A percentile compares a stretch with the other conserved stretches of the same genome.
Evolutionary conservation across 2,888 invertebrate genomes (phyloP).

Genomic region (Macaria notata): DNA sequence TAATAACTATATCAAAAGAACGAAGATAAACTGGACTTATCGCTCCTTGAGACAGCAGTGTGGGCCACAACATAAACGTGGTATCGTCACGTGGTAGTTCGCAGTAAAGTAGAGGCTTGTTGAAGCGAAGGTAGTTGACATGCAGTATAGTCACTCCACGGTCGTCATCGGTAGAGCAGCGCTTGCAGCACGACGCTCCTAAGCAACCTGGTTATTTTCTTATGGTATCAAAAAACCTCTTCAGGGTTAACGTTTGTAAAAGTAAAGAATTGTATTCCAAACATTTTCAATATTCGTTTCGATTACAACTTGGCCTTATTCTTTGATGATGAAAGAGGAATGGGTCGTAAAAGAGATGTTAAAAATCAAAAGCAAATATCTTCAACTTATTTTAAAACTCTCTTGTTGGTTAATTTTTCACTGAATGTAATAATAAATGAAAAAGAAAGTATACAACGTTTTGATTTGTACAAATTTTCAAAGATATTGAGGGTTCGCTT

Average conservation of each 20-base stretch:
- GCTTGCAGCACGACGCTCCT: slow-evolving; percentile 70
- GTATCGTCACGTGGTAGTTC: slow-evolving; percentile 11
- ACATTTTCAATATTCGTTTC: too few relatives aligned
- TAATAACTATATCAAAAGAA: neutral
- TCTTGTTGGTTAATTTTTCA: too few relatives aligned
- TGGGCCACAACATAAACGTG: slow-evolving; percentile 4
- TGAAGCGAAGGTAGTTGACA: slow-evolving; percentile 33
- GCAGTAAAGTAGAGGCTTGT: slow-evolving; percentile 24
- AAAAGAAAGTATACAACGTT: too few relatives aligned
- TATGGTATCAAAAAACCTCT: slow-evolving; percentile 5
- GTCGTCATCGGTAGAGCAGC: slow-evolving; percentile 42
- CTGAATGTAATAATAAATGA: too few relatives aligned
- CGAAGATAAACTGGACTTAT: neutral
- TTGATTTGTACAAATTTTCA: too few relatives aligned
- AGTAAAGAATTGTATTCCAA: too few relatives aligned
- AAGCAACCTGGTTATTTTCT: slow-evolving; percentile 57
- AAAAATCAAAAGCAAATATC: neutral
- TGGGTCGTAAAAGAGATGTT: too few relatives aligned
- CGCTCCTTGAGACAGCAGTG: slow-evolving; percentile 2
- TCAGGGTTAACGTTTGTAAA: too few relatives aligned
- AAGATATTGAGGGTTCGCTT: slow-evolving; percentile 61
- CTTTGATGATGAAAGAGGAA: too few relatives aligned
- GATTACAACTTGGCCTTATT: too few relatives aligned
- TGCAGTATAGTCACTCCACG: slow-evolving; percentile 44
- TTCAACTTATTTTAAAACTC: slow-evolving; percentile 6